Conservation (phyloP, 2,797 vertebrate species). For the Dallia pectoralis region DNA sequence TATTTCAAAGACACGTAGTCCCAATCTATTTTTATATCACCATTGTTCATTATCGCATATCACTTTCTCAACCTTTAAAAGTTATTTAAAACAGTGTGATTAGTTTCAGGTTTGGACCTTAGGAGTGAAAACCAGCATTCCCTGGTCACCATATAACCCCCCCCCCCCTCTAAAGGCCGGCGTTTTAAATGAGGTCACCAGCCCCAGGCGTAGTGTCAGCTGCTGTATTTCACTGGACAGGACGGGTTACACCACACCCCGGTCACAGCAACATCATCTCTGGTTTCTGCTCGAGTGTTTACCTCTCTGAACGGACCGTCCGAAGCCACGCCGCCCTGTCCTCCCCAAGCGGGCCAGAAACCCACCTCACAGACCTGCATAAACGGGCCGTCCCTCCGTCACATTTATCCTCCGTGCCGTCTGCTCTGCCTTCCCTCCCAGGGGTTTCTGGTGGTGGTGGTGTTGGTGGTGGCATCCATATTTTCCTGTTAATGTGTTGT, state of each 20-base stretch:
- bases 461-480: constrained; percentile 30
- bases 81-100: neutral
- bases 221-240: constrained; percentile 62
- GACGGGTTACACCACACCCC: neutral
- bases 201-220: constrained; percentile 64
- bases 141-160: constrained; percentile 15
- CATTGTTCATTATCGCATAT: constrained; percentile 33
- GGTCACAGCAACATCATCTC: constrained; percentile 19
- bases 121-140: neutral
- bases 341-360: constrained; percentile 57
- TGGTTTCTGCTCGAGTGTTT: constrained; percentile 34
- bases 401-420: neutral
- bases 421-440: constrained; percentile 22
- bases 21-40: constrained; percentile 55
- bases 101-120: neutral
- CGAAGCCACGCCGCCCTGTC: constrained; percentile 29
- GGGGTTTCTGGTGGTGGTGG: too few relatives aligned
- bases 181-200: constrained; percentile 62
- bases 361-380: constrained; percentile 54
- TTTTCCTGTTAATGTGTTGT: constrained; percentile 51
- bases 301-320: constrained; percentile 35
- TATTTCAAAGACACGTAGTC: constrained; percentile 56
- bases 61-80: constrained; percentile 35
- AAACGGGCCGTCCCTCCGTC: constrained; percentile 38
- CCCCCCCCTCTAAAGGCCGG: constrained; percentile 3